Evolutionary conservation across 2,888 invertebrate genomes (phyloP).

Genomic region (Napeogenes inachia): DNA sequence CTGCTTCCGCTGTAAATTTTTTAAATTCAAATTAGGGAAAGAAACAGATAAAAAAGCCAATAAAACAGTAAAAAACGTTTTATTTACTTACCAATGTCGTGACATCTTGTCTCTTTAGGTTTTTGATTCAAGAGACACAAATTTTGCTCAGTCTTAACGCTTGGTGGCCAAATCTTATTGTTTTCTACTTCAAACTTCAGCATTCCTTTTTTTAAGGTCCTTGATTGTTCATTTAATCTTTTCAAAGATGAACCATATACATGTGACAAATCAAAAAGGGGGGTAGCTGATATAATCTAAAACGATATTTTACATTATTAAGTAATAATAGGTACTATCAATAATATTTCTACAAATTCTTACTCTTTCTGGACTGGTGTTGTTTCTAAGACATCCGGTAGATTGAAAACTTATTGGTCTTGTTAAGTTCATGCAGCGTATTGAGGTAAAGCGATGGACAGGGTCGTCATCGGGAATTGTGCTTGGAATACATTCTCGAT

Average conservation of each 20-base stretch:
- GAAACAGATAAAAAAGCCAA: not conserved
- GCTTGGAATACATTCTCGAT: slow-evolving; percentile 38
- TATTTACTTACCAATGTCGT: slow-evolving; percentile 41
- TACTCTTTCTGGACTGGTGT: slow-evolving; percentile 38
- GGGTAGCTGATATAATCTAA: slow-evolving; percentile 40
- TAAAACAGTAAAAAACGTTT: not conserved
- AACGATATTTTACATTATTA: slow-evolving; percentile 12
- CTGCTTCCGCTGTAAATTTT: slow-evolving; percentile 33
- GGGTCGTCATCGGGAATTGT: slow-evolving; percentile 41
- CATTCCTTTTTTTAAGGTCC: slow-evolving; percentile 35
- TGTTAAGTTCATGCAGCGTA: slow-evolving; percentile 45
- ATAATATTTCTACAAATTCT: slow-evolving; percentile 8
- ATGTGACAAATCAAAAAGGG: slow-evolving; percentile 37
- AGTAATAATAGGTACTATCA: not conserved
- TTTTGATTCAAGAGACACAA: slow-evolving; percentile 38
- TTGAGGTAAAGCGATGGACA: slow-evolving; percentile 41
- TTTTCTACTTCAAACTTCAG: slow-evolving; percentile 37
- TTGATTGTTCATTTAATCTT: slow-evolving; percentile 27
- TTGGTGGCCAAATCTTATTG: slow-evolving; percentile 39
- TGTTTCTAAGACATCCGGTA: slow-evolving; percentile 37
- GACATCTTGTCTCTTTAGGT: slow-evolving; percentile 48
- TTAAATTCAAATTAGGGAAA: not conserved
- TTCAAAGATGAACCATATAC: slow-evolving; percentile 34
- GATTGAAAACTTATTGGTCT: slow-evolving; percentile 42
- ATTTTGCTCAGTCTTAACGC: slow-evolving; percentile 22